phyloP scores from a whole-genome alignment of 2,888 invertebrate species.

The Dilophus febrilis region DNA sequence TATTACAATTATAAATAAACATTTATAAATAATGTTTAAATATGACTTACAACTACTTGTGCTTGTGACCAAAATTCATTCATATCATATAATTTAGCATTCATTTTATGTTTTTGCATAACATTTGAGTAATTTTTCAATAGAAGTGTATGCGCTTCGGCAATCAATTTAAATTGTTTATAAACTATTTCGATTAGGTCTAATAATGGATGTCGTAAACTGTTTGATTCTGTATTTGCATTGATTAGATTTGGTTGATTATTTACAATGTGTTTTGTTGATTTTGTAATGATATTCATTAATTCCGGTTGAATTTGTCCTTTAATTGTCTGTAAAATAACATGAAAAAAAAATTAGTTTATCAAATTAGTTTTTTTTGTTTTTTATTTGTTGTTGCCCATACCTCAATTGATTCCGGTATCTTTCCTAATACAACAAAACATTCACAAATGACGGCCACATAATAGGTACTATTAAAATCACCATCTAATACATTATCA shows the following conservation, averaged over 20 bases:
- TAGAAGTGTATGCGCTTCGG: conserved; percentile 55
- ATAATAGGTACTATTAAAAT: conserved; percentile 46
- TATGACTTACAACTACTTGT: conserved; percentile 68
- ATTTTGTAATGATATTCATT: conserved; percentile 57
- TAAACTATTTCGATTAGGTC: conserved; percentile 58
- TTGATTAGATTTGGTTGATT: conserved; percentile 18
- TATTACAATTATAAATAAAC: conserved; percentile 4
- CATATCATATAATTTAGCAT: conserved; percentile 44
- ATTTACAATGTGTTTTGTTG: conserved; percentile 58
- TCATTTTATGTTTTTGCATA: conserved; percentile 37
- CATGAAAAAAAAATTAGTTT: conserved; percentile 1
- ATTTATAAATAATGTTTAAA: background rate
- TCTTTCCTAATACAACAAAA: conserved; percentile 61
- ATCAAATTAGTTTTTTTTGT: background rate
- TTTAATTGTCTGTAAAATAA: conserved; percentile 47
- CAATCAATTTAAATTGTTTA: conserved; percentile 66
- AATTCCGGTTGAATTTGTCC: conserved; percentile 69
- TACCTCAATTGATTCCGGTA: conserved; percentile 74
- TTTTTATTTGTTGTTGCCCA: conserved; percentile 7
- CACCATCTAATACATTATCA: conserved; percentile 42
- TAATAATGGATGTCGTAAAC: conserved; percentile 33
- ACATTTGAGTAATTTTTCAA: conserved; percentile 46
- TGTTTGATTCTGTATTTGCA: no score
- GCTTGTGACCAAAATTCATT: conserved; percentile 80
- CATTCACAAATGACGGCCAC: conserved; percentile 74